Base-by-base conservation (phyloP, 2,797 vertebrate genomes). In the Clamator glandarius region DNA sequence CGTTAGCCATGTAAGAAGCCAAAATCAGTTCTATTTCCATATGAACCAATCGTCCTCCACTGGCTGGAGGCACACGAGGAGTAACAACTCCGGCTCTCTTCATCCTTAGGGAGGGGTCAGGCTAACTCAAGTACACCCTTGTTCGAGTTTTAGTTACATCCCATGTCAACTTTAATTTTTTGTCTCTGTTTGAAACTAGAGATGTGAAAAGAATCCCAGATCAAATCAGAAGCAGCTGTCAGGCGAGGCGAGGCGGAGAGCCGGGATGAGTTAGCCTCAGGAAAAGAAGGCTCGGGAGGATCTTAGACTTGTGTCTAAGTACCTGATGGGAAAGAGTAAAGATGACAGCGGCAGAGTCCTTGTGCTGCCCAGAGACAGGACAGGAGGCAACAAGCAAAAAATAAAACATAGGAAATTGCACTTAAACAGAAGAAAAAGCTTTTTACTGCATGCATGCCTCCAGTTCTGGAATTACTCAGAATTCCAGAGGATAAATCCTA, bases 61-160 rank as follows among this genome's bases (percentile, higher is more conserved):
- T 6, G 26, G 11, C 9, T 4, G 12, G 21, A 59, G 0, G 9
- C 54, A 8, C 39, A 4, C 1, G 1, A 23, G 6, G 1, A 23
- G 6, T 28, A 52, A 18, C 52, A 14, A 3, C 7, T 46, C 46
- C 20, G 15, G 39, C 17, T 48, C 46, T 72, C 28, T 7, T 31
- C 13, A 6, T 33, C 46, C 36, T 17, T 23, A 10, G 29, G 20
- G 14, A 29, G 17, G 9, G 16, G 1, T 9, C 28, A 6, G 2
- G 5, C 4, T 9, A 4, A 59, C 46, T 17, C 13, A 28, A 59
- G 4, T 0, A 26, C 54, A 23, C 2, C 1, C 0, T 13, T 15
- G 50, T 7, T 25, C 21, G 16, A 7, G 36, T 44, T 62, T n/a
- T 39, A 73, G 44, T 63, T n/a, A 8, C 12, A 1, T 11, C 15